Percentiles rank a stretch among this genome's conserved stretches.
These are phyloP conservation scores for Athene noctua DNA, from an alignment of 2,113 vertebrate genomes.

Conservation along the genomic window DNA sequence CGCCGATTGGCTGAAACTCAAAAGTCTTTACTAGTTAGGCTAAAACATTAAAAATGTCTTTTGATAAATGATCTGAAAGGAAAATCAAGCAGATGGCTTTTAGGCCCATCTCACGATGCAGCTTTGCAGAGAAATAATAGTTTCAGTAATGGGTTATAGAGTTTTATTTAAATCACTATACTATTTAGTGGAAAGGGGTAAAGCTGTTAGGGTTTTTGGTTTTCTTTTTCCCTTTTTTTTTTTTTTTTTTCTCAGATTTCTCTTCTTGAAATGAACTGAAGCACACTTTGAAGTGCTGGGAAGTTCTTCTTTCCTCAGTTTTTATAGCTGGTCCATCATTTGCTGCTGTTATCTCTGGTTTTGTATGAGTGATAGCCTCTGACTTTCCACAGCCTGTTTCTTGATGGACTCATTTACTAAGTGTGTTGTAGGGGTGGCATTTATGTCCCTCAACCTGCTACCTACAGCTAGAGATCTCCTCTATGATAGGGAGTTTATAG, in stretches of 20 bases:
- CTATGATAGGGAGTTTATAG: background rate
- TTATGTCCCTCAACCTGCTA: background rate
- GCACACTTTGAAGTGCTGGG: background rate
- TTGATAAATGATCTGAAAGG: slow-evolving; percentile 55
- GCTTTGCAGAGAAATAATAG: slow-evolving; percentile 37
- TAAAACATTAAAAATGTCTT: slow-evolving; percentile 58
- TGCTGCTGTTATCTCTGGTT: background rate
- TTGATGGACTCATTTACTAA: background rate
- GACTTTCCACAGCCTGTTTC: background rate
- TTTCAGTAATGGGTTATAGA: slow-evolving; percentile 22
- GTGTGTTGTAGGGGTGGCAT: background rate
- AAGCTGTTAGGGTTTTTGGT: background rate
- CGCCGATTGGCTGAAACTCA: background rate
- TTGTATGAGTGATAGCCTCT: background rate
- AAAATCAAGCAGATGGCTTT: slow-evolving; percentile 58
- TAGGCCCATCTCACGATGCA: background rate
- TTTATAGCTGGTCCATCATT: background rate
- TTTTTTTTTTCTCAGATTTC: background rate
- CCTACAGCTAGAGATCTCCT: background rate
- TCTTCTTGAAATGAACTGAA: background rate
- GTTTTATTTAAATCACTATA: slow-evolving; percentile 33
- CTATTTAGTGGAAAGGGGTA: background rate
- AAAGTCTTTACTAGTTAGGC: slow-evolving; percentile 45
- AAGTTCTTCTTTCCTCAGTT: background rate
- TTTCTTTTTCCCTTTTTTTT: background rate